Percentiles rank a stretch among this genome's conserved stretches.
Conservation (phyloP, 1,140 invertebrate genomes). For the Nymphalis io region DNA sequence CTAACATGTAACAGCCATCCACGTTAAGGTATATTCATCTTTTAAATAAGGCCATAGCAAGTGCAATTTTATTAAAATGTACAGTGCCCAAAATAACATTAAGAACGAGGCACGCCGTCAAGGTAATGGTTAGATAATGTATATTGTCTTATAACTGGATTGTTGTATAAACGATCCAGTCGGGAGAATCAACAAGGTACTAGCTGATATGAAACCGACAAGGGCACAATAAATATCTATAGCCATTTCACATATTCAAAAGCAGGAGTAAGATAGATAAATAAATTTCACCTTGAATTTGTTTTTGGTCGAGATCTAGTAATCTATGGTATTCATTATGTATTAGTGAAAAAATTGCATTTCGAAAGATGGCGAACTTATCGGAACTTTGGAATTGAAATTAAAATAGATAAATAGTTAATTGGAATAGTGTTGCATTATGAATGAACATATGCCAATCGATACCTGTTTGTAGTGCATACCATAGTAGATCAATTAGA, state of each 20-base stretch:
- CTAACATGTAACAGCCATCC: conserved; percentile 69
- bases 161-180: conserved; percentile 8
- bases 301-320: no score
- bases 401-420: no score
- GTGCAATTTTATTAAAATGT: conserved; percentile 53
- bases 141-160: conserved; percentile 70
- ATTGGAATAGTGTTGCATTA: no score
- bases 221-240: conserved; percentile 27
- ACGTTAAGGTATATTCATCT: conserved; percentile 50
- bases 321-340: no score
- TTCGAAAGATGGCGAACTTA: no score
- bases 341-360: no score
- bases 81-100: conserved; percentile 46
- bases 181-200: conserved; percentile 49
- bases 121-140: conserved; percentile 52
- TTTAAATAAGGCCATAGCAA: conserved; percentile 73
- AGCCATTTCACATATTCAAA: neutral
- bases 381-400: no score
- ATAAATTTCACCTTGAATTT: no score
- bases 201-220: conserved; percentile 58
- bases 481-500: no score
- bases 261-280: no score
- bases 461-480: no score
- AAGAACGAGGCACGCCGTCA: conserved; percentile 53
- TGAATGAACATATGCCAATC: no score